Evolutionary conservation across 2,888 invertebrate species (phyloP).

Genomic region (Halictus ligatus): DNA sequence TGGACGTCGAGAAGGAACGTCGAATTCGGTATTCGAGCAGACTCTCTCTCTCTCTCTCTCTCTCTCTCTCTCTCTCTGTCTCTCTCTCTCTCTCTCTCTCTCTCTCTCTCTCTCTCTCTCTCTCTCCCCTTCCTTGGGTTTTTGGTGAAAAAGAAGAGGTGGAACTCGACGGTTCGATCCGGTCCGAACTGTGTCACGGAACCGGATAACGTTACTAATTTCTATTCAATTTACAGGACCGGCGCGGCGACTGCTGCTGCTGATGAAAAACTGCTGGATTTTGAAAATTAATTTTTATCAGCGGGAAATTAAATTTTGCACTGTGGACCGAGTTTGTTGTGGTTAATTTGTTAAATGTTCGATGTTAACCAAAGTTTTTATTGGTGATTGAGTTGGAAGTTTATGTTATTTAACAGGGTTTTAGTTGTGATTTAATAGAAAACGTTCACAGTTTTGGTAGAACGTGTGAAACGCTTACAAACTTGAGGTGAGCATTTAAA

Average conservation of each 20-base stretch:
- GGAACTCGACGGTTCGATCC: neutral
- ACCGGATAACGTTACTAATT: constrained; percentile 1
- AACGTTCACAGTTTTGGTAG: too few species aligned
- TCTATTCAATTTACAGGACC: neutral
- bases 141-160: neutral
- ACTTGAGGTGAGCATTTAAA: too few species aligned
- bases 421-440: too few species aligned
- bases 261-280: neutral
- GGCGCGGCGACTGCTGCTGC: neutral
- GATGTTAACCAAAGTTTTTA: neutral
- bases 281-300: neutral
- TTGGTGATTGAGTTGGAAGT: too few species aligned
- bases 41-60: too few species aligned
- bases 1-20: neutral
- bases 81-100: too few species aligned
- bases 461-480: too few species aligned
- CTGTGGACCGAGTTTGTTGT: neutral
- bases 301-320: neutral
- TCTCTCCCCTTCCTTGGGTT: neutral
- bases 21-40: constrained; percentile 3
- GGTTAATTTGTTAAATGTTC: neutral
- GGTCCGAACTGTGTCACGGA: neutral
- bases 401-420: too few species aligned
- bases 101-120: neutral
- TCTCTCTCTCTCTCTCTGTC: too few species aligned